These are phyloP conservation scores for Pelmatolapia mariae DNA, from an alignment of 2,113 vertebrate genomes.

Conservation along the genomic window DNA sequence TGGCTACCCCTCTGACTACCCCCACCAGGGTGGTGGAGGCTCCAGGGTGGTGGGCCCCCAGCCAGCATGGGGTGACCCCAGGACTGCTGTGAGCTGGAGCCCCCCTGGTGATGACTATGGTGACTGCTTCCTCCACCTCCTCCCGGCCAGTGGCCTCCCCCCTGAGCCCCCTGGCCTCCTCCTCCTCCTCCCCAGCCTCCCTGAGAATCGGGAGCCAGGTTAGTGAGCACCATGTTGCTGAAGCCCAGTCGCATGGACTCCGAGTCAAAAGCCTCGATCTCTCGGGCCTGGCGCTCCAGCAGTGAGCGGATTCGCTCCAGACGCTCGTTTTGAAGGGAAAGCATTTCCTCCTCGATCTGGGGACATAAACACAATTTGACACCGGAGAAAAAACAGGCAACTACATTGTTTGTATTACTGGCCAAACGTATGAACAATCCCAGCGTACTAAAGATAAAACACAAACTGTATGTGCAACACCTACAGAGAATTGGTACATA, in stretches of 20 bases:
- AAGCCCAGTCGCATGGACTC: conserved; percentile 98
- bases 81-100: conserved; percentile 83
- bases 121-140: conserved; percentile 66
- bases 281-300: conserved; percentile 79
- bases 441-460: background rate
- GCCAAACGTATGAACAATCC: background rate
- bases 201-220: conserved; percentile 69
- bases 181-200: conserved; percentile 88
- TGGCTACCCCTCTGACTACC: conserved; percentile 83
- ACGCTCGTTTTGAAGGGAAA: conserved; percentile 91
- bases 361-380: background rate
- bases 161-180: conserved; percentile 81
- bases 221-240: conserved; percentile 89
- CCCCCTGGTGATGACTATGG: conserved; percentile 79
- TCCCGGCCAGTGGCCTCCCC: conserved; percentile 80
- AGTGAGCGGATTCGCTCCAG: conserved; percentile 93
- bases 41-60: conserved; percentile 92
- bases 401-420: background rate
- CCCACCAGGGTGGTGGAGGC: conserved; percentile 82
- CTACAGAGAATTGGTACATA: background rate
- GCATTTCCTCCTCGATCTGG: conserved; percentile 97
- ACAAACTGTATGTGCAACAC: background rate
- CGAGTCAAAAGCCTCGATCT: conserved; percentile 94
- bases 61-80: conserved; percentile 92
- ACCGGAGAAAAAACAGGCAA: background rate